Percentiles rank a stretch among this genome's conserved stretches.
Evolutionary conservation across 2,888 invertebrate genomes (phyloP).

Genomic region (Endotricha flammealis): DNA sequence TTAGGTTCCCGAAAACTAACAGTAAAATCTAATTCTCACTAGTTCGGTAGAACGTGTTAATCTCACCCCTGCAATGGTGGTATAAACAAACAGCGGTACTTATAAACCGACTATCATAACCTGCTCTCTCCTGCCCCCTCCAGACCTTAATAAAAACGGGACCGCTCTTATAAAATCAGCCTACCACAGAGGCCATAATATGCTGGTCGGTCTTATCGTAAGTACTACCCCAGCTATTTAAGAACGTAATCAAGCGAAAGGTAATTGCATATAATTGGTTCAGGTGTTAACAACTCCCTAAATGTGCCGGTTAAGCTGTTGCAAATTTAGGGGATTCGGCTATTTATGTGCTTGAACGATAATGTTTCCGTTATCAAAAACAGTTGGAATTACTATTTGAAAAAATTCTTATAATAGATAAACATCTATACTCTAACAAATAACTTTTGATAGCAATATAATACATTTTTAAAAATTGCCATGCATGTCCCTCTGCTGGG

Average conservation of each 20-base stretch:
- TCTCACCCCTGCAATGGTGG: slow-evolving; percentile 27
- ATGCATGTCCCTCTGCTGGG: too few species aligned
- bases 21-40: slow-evolving; percentile 29
- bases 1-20: slow-evolving; percentile 24
- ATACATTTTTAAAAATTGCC: too few species aligned
- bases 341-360: slow-evolving; percentile 30
- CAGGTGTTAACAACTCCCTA: slow-evolving; percentile 48
- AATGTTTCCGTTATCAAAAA: slow-evolving; percentile 25
- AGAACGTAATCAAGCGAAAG: slow-evolving; percentile 41
- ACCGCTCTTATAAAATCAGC: slow-evolving; percentile 13
- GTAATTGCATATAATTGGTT: slow-evolving; percentile 47
- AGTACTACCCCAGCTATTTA: slow-evolving; percentile 40
- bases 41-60: slow-evolving; percentile 29
- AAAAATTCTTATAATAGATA: background rate
- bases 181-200: slow-evolving; percentile 18
- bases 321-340: slow-evolving; percentile 26
- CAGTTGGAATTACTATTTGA: slow-evolving; percentile 6
- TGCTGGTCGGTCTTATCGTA: slow-evolving; percentile 27
- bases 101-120: slow-evolving; percentile 22
- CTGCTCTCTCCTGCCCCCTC: slow-evolving; percentile 14
- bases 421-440: background rate
- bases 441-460: background rate
- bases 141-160: slow-evolving; percentile 12
- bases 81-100: slow-evolving; percentile 30
- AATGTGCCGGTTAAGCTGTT: slow-evolving; percentile 35